Evolutionary conservation across 2,888 invertebrate species (phyloP).

Genomic region (Hirtodrosophila cameraria): DNA sequence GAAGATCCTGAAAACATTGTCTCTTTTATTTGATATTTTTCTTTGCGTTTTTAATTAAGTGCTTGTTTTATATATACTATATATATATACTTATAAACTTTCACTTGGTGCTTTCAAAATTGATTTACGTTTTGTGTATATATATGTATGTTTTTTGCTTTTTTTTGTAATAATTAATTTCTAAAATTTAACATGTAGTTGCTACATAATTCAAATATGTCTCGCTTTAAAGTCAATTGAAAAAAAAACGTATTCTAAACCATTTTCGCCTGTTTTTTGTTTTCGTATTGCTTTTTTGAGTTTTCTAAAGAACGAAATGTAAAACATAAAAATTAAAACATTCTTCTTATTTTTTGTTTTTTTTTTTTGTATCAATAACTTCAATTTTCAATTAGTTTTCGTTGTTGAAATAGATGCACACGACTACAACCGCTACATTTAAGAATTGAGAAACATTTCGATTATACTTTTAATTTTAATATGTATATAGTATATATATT

Average conservation of each 20-base stretch:
- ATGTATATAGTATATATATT: not conserved
- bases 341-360: conserved; percentile 21
- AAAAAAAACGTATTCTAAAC: conserved; percentile 28
- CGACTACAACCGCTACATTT: conserved; percentile 59
- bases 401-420: conserved; percentile 69
- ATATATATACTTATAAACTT: not conserved
- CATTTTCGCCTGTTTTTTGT: conserved; percentile 39
- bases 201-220: conserved; percentile 76
- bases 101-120: conserved; percentile 54
- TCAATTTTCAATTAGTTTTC: conserved; percentile 69
- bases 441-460: conserved; percentile 53
- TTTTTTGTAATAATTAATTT: conserved; percentile 55
- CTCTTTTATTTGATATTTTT: not conserved
- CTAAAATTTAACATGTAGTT: conserved; percentile 77
- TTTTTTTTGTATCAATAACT: conserved; percentile 22
- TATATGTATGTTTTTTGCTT: conserved; percentile 14
- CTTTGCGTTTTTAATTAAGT: conserved; percentile 1
- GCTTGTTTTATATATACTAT: conserved; percentile 1
- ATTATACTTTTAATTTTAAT: not conserved
- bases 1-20: not conserved
- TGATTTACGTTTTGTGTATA: conserved; percentile 32
- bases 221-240: conserved; percentile 27
- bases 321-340: not conserved
- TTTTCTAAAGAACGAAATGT: conserved; percentile 15
- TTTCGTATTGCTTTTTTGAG: conserved; percentile 46